Evolutionary conservation across 92 coral and sea anemone genomes (phyloP).

Genomic region (Porites evermanni): DNA sequence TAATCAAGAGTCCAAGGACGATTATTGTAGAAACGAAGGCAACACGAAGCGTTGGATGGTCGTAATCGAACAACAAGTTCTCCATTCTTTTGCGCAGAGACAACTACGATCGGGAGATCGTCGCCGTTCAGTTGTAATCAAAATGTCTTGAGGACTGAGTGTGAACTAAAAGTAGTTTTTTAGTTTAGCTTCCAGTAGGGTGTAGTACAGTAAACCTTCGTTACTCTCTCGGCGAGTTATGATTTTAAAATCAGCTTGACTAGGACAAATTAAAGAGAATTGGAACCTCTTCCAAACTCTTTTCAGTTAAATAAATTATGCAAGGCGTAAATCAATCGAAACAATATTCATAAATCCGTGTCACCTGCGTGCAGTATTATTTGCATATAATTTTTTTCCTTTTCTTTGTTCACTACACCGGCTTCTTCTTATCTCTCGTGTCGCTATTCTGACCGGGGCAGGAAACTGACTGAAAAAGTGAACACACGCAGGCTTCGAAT

Average conservation of each 20-base stretch:
- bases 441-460: no score
- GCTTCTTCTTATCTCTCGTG: no score
- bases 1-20: slow-evolving; percentile 62
- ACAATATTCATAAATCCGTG: slow-evolving; percentile 5
- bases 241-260: background rate
- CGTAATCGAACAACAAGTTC: slow-evolving; percentile 53
- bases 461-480: no score
- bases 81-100: background rate
- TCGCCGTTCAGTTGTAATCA: background rate
- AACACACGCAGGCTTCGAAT: no score
- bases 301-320: slow-evolving; percentile 16
- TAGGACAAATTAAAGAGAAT: no score
- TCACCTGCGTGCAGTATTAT: background rate
- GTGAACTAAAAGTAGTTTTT: background rate
- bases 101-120: background rate
- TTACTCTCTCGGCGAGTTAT: background rate
- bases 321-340: background rate
- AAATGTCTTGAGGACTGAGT: no score
- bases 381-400: no score
- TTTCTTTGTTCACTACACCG: no score
- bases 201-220: background rate
- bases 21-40: slow-evolving; percentile 68
- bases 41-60: slow-evolving; percentile 72
- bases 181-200: background rate
- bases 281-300: background rate